Evolutionary conservation across 2,113 vertebrate species (phyloP).

Genomic region (Theristicus caerulescens): DNA sequence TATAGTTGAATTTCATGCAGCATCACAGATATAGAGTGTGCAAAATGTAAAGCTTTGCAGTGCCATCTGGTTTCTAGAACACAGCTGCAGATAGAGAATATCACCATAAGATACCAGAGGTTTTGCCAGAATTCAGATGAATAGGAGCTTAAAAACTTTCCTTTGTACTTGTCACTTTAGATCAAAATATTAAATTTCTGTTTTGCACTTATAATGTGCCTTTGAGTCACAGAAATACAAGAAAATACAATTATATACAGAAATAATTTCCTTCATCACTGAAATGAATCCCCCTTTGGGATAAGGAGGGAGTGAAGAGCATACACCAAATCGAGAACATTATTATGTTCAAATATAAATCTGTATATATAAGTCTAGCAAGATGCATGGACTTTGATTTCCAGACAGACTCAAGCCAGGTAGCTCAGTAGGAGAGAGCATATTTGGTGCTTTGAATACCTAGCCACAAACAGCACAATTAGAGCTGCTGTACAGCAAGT

Average conservation of each 20-base stretch:
- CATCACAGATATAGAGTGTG: neutral
- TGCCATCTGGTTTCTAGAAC: neutral
- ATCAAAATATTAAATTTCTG: neutral
- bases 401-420: neutral
- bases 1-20: neutral
- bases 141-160: neutral
- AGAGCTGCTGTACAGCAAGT: neutral
- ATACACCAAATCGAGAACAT: neutral
- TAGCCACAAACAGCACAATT: neutral
- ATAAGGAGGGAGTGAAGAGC: neutral
- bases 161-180: neutral
- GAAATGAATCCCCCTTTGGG: neutral
- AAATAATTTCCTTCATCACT: neutral
- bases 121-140: neutral
- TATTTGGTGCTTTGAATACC: neutral
- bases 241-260: neutral
- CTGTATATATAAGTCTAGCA: neutral
- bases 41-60: conserved; percentile 8
- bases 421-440: neutral
- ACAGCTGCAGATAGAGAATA: neutral
- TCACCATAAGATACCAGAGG: neutral
- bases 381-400: neutral
- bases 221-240: neutral
- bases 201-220: neutral
- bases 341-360: neutral